Evolutionary conservation across 2,113 vertebrate species (phyloP), one percentile per base, ranked within the genome.

Genomic region (Bujurquina vittata): DNA sequence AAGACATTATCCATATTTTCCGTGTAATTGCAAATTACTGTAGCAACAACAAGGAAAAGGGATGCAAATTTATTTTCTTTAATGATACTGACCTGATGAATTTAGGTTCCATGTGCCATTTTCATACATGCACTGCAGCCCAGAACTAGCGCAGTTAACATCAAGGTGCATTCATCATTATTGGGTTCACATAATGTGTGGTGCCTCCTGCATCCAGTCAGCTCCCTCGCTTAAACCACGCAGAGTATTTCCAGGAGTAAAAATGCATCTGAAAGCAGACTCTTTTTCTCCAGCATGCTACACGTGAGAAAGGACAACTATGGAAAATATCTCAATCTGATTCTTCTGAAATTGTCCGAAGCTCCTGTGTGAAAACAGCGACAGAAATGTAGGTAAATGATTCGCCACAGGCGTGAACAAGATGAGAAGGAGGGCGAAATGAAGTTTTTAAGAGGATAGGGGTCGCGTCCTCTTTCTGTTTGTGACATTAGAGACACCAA

Each of bases 401-500:
- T 23, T 52, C 3, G 0, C 65, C 65, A n/a, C 14, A 60, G 58
- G 75, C 37, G 59, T 69, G 57, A 75, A 87, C 75, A 75, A 59
- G 82, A 75, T 11, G 14, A 81, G 75, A 63, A 37, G 72, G 46
- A 67, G 61, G 49, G 84, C 79, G 83, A 87, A 87, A 81, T 40
- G 1, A 83, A 49, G 82, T 91, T 86, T 85, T 84, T 10, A 60
- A 60, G 37, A 87, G 76, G 69, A 83, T 56, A 77, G 31, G 17
- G 77, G 63, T 84, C 63, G 65, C 22, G 81, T 84, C 86, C 76
- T 80, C 52, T 80, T 79, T 84, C 55, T 73, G 82, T 89, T 87
- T 86, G 79, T 77, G 75, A 87, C 81, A 84, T 92, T 87, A 84
- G 90, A 89, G 79, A 75, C 55, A 74, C 31, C 11, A 7, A 40